phyloP scores from a whole-genome alignment of 2,888 invertebrate genomes.

The Trachelus troglodyta region DNA sequence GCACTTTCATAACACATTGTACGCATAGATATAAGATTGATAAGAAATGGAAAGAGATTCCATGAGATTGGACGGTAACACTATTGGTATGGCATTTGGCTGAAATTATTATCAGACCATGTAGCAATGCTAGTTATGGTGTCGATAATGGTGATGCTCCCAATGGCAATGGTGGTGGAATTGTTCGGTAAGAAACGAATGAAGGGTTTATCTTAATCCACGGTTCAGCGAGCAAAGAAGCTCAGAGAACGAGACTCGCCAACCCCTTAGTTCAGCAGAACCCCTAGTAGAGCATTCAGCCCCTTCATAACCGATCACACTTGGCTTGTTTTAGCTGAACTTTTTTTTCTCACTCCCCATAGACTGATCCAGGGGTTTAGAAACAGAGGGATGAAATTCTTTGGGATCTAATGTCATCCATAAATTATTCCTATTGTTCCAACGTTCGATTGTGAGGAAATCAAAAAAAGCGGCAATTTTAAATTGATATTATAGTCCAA shows the following conservation, averaged over 20 bases:
- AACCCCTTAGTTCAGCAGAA: slow-evolving; percentile 18
- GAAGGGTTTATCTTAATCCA: slow-evolving; percentile 65
- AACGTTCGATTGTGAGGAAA: background rate
- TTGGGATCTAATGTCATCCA: background rate
- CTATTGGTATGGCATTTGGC: background rate
- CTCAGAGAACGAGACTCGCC: slow-evolving; percentile 38
- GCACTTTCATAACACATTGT: background rate
- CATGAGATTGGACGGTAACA: background rate
- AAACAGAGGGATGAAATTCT: background rate
- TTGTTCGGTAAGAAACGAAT: slow-evolving; percentile 61
- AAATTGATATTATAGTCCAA: slow-evolving; percentile 6
- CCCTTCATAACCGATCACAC: slow-evolving; percentile 59
- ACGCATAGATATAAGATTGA: background rate
- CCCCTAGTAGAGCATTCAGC: slow-evolving; percentile 34
- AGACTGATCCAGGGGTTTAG: background rate
- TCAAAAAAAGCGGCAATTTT: background rate
- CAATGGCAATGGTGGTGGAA: slow-evolving; percentile 27
- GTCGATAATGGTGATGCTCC: background rate
- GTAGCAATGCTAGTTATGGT: background rate
- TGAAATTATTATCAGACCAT: background rate
- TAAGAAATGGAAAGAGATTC: background rate
- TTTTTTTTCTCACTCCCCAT: slow-evolving; percentile 31
- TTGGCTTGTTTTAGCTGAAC: slow-evolving; percentile 52
- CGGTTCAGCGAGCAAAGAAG: slow-evolving; percentile 62
- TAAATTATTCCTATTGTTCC: background rate